A percentile compares a stretch with the other conserved stretches of the same genome.
phyloP scores from a whole-genome alignment of 1,140 invertebrate species.

The Drosophila baimaii region DNA sequence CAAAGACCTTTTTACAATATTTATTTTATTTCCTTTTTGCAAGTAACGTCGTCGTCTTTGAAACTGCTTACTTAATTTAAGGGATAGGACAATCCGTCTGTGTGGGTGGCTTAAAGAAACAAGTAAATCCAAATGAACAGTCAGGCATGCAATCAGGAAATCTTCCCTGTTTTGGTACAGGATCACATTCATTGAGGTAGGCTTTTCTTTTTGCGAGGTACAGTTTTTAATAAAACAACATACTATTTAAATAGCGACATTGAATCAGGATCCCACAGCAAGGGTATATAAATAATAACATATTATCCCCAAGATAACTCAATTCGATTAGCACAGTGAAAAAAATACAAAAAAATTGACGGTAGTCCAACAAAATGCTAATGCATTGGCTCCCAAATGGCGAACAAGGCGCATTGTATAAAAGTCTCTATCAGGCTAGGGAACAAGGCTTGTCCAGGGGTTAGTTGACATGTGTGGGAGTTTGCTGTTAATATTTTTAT shows the following conservation, averaged over 20 bases:
- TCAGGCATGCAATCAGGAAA: too few species aligned
- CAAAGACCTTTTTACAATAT: conserved; percentile 11
- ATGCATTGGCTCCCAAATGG: conserved; percentile 70
- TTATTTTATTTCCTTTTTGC: conserved; percentile 42
- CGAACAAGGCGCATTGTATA: conserved; percentile 47
- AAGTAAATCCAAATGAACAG: conserved; percentile 9
- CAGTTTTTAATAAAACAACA: not conserved
- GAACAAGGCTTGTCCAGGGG: conserved; percentile 21
- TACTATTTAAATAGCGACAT: not conserved
- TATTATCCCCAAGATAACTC: conserved; percentile 73
- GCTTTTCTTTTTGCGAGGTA: not conserved
- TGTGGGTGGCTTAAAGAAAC: conserved; percentile 72
- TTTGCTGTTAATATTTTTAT: conserved; percentile 76
- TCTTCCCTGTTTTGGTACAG: not conserved
- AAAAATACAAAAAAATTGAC: conserved; percentile 46
- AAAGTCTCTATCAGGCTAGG: conserved; percentile 25
- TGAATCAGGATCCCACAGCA: not conserved
- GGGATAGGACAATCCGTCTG: conserved; percentile 10
- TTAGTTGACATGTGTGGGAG: conserved; percentile 28
- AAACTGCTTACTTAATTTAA: conserved; percentile 63
- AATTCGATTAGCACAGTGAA: conserved; percentile 63
- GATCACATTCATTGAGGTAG: not conserved
- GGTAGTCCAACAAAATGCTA: conserved; percentile 63
- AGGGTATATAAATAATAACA: conserved; percentile 1
- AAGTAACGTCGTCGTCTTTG: conserved; percentile 52